Evolutionary conservation across 2,888 invertebrate species (phyloP).

Genomic region (Xanthia icteritia): DNA sequence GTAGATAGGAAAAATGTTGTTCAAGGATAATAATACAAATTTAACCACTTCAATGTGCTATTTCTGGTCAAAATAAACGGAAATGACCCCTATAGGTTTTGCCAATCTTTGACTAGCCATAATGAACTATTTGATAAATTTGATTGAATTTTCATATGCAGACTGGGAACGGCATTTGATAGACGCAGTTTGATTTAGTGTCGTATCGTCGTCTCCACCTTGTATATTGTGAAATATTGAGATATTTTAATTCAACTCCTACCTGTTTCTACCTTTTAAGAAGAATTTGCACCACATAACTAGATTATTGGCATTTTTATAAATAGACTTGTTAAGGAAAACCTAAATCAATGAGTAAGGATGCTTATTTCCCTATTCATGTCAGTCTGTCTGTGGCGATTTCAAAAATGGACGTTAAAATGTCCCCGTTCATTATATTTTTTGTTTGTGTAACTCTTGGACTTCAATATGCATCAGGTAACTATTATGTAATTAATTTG

Average conservation of each 20-base stretch:
- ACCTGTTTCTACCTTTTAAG: not conserved
- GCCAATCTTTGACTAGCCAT: too few species aligned
- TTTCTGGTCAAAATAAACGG: too few species aligned
- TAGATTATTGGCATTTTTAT: not conserved
- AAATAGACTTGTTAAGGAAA: constrained; percentile 28
- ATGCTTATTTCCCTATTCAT: constrained; percentile 26
- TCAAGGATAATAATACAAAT: too few species aligned
- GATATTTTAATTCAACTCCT: not conserved
- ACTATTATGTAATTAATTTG: not conserved
- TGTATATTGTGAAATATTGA: not conserved
- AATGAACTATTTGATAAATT: too few species aligned
- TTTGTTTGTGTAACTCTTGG: constrained; percentile 25
- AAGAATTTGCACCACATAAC: not conserved
- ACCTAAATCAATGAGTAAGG: not conserved
- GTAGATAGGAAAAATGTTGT: too few species aligned
- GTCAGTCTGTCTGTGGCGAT: constrained; percentile 6
- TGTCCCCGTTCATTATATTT: not conserved
- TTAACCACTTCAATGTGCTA: too few species aligned
- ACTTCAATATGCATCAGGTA: constrained; percentile 31
- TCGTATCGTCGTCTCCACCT: not conserved
- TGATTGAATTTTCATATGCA: too few species aligned
- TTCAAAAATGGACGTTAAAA: constrained; percentile 28
- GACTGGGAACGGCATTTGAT: too few species aligned
- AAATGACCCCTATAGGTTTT: too few species aligned
- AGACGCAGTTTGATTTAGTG: too few species aligned